Evolutionary conservation across 2,888 invertebrate genomes (phyloP), one percentile per base, ranked within the genome.

Genomic region (Temnothorax rugatulus): DNA sequence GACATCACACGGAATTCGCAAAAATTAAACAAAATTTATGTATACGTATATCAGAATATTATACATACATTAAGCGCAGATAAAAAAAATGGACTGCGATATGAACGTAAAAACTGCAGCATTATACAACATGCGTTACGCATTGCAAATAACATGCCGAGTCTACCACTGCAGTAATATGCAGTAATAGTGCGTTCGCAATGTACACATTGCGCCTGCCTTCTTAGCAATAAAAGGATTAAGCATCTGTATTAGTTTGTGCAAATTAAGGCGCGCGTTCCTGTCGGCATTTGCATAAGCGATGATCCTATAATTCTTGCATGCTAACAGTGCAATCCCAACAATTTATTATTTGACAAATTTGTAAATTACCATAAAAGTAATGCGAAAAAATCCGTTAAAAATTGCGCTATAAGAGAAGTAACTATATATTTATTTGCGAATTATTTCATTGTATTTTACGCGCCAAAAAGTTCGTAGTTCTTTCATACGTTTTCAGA

Each of bases 161-260:
- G 44, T 75, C 63, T 21, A 21, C 25, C n/a, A 15, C 11, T 50
- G 66, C 38, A 21, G 74, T 63, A 61, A n/a, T 44, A 63, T 44
- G 34, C 21, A 75, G 25, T 57, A 25, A 41, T 25, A 41, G 13
- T 64, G 38, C 21, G 52, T 76, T 64, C 50, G 47, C 34, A 50
- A 76, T 38, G 38, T 21, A 21, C 44, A 61, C 34, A 34, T 47
- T 61, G 44, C 29, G 44, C 47, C 63, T 63, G 21, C 21, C 34
- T 50, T 47, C 75, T 64, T 38, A 76, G 34, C 38, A 75, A 75
- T 64, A 76, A 76, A 76, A 76, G 66, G 25, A 76, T 76, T 76
- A 76, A 76, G 50, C 66, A 25, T 15, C 50, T 64, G 38, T 76
- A 64, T 76, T 76, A 50, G 66, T 76, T 64, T 76, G 75, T 52